Conservation (phyloP, 30 jellyfish, hydroid and myxozoan species). For the Sanderia malayensis region DNA sequence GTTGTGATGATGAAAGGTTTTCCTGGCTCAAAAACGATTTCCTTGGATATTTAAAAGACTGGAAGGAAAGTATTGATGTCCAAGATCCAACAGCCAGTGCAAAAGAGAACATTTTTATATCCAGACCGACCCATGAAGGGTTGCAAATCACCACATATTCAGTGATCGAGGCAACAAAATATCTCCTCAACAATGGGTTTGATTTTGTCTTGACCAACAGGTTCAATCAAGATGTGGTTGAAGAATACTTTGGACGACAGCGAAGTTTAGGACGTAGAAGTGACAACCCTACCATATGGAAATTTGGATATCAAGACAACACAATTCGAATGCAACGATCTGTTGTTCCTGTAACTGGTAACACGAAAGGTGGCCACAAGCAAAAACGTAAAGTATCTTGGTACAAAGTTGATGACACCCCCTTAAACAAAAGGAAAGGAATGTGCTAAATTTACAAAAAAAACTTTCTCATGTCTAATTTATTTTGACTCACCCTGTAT, state of each 20-base stretch:
- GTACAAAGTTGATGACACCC: constrained; percentile 25
- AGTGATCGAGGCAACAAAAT: constrained; percentile 21
- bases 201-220: constrained; percentile 45
- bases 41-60: constrained; percentile 23
- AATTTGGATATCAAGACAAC: constrained; percentile 55
- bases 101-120: constrained; percentile 45
- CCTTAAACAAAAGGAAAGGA: constrained; percentile 14
- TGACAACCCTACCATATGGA: constrained; percentile 54
- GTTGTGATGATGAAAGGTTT: constrained; percentile 18
- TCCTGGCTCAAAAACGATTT: constrained; percentile 9
- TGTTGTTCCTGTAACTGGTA: constrained; percentile 35
- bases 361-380: constrained; percentile 42
- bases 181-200: constrained; percentile 33
- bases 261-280: constrained; percentile 48
- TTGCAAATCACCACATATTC: constrained; percentile 35
- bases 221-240: constrained; percentile 55
- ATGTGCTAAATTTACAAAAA: not conserved
- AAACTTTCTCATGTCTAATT: not conserved
- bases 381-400: constrained; percentile 35
- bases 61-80: constrained; percentile 22
- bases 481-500: not conserved
- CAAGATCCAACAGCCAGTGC: constrained; percentile 6
- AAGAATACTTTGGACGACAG: constrained; percentile 51
- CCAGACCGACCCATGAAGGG: constrained; percentile 37
- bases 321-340: constrained; percentile 41